These are phyloP conservation scores for Tiliqua scincoides DNA, from an alignment of 2,113 vertebrate species.

Conservation along the genomic window DNA sequence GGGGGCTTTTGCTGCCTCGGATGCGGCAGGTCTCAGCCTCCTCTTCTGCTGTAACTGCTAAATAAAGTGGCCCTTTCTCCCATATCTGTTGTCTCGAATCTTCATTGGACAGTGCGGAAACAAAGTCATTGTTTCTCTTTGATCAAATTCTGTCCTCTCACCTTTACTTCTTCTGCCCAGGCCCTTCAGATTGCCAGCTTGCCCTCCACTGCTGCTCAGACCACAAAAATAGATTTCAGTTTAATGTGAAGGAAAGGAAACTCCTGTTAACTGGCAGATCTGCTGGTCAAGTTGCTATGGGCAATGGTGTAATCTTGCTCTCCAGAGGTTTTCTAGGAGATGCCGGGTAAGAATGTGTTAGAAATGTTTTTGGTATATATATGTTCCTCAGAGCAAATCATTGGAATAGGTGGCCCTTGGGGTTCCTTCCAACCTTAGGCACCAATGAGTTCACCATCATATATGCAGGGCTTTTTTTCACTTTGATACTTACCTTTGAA, in stretches of 20 bases:
- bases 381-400: background rate
- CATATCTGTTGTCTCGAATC: no score
- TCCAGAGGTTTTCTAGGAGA: background rate
- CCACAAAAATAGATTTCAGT: background rate
- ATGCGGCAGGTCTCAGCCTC: no score
- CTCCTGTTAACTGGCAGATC: background rate
- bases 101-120: no score
- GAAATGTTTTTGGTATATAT: background rate
- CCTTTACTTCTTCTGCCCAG: background rate
- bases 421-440: background rate
- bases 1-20: no score
- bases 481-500: slow-evolving; percentile 23
- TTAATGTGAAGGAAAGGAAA: background rate
- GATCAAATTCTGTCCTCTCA: no score
- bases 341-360: background rate
- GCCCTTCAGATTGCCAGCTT: background rate
- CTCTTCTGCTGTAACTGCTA: no score
- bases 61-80: no score
- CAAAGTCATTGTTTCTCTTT: background rate
- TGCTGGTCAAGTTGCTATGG: background rate
- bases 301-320: background rate
- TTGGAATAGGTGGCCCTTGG: background rate
- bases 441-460: slow-evolving; percentile 3
- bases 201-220: background rate
- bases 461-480: background rate